Base-by-base conservation (phyloP, 2,113 vertebrate species). In the Eulemur rufifrons region DNA sequence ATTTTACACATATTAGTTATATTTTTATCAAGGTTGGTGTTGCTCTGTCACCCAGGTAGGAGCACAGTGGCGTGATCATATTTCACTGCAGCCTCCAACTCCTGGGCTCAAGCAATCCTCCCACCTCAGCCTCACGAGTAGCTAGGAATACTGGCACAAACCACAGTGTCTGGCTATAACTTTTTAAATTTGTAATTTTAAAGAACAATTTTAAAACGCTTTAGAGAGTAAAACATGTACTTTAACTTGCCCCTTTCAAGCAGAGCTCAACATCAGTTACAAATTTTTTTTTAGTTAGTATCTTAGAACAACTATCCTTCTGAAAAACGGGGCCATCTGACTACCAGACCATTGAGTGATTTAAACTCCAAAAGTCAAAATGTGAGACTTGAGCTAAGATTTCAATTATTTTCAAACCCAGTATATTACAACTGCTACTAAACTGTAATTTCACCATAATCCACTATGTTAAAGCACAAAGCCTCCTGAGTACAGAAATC, bases 351-450 rank as follows among this genome's bases (percentile, higher is more conserved):
- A 93, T 27, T 94, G 47, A 54, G 77, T 78, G 61, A 77, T 83
- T 83, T 91, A 85, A 91, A 95, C 8, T 91, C 63, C 8, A 63
- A 68, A 95, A 92, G n/a, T 85, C 32, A 94, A 95, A 95, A 88
- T 87, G 45, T 87, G 59, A 93, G 71, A 91, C 52, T 68, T 77
- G 4, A 95, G 39, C 50, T 91, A 90, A 93, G 61, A 95, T 63
- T 89, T 82, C 56, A 80, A 66, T 77, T 61, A 82, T 63, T 96
- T 95, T 73, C 83, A 66, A 83, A 86, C 37, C n/a, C 32, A 61
- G 12, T 71, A 63, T 71, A 91, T 23, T 47, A 73, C 20, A 95
- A 86, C 42, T 69, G 73, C 61, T 86, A 82, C 37, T 89, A 50
- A 85, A 66, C 52, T 78, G 6, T 96, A 89, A 82, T 23, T 45